Conservation (phyloP, 1,140 invertebrate species). For the Druon quercuslanigerum region DNA sequence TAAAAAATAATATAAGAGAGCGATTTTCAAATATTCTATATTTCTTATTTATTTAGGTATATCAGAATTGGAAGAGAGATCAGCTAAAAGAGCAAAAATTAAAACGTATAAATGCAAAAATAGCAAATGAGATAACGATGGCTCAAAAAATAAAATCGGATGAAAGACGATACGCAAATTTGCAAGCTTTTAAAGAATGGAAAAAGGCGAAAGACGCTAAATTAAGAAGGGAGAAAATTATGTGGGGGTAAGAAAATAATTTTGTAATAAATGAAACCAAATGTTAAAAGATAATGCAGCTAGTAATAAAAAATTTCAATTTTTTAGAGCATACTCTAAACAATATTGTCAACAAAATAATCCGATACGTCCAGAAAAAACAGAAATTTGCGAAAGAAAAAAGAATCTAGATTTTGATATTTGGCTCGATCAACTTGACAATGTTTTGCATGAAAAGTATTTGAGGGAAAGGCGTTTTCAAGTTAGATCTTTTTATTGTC, state of each 20-base stretch:
- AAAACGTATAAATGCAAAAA: conserved; percentile 28
- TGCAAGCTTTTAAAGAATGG: conserved; percentile 30
- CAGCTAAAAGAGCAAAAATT: not conserved
- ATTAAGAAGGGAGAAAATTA: conserved; percentile 27
- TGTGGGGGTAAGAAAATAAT: not conserved
- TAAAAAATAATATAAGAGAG: too few species aligned
- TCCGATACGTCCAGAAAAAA: not conserved
- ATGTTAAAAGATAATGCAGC: not conserved
- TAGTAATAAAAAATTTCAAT: not conserved
- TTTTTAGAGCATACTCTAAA: not conserved
- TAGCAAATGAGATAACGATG: conserved; percentile 3
- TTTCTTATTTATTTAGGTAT: conserved; percentile 30
- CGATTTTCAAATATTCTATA: not conserved
- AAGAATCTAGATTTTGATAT: conserved; percentile 39
- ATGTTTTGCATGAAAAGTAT: conserved; percentile 52
- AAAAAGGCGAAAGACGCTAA: conserved; percentile 35
- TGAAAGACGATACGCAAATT: conserved; percentile 33
- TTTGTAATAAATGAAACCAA: not conserved
- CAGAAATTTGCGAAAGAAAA: not conserved
- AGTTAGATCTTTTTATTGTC: conserved; percentile 53
- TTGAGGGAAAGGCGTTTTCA: conserved; percentile 48
- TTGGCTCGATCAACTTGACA: conserved; percentile 53
- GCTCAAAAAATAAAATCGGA: conserved; percentile 26
- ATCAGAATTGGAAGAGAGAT: conserved; percentile 35
- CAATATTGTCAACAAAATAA: not conserved